These are phyloP conservation scores for Pristionchus pacificus DNA, from an alignment of 1,140 invertebrate species.

Conservation along the genomic window DNA sequence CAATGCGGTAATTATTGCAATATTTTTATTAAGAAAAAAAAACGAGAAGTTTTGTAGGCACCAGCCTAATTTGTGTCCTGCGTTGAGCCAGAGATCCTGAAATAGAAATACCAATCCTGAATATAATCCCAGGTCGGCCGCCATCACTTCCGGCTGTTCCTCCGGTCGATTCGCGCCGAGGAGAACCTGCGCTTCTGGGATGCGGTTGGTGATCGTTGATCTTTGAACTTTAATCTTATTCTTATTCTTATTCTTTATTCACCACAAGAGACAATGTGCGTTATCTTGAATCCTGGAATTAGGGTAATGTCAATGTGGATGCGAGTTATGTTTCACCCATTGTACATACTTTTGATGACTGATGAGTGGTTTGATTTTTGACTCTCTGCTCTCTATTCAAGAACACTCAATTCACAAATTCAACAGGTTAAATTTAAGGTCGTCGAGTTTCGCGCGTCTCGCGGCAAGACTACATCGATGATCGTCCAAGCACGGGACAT, in stretches of 20 bases:
- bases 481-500: constrained; percentile 52
- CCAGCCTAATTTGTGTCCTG: no score
- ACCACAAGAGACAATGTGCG: no score
- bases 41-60: no score
- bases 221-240: no score
- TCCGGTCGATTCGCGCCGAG: constrained; percentile 54
- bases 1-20: constrained; percentile 47
- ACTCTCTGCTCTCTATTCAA: neutral
- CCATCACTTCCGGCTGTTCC: constrained; percentile 54
- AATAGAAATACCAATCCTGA: neutral
- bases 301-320: no score
- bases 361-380: neutral
- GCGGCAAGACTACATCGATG: constrained; percentile 51
- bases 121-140: constrained; percentile 44
- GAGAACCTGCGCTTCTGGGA: constrained; percentile 57
- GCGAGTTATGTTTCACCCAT: constrained; percentile 18
- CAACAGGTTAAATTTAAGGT: neutral
- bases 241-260: no score
- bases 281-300: no score
- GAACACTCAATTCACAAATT: neutral
- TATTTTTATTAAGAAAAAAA: neutral
- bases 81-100: no score
- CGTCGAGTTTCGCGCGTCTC: constrained; percentile 42
- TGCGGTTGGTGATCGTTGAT: constrained; percentile 33
- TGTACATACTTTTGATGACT: neutral